A percentile compares a stretch with the other conserved stretches of the same genome.
Conservation (phyloP, 1,140 invertebrate genomes). For the Halyomorpha halys region DNA sequence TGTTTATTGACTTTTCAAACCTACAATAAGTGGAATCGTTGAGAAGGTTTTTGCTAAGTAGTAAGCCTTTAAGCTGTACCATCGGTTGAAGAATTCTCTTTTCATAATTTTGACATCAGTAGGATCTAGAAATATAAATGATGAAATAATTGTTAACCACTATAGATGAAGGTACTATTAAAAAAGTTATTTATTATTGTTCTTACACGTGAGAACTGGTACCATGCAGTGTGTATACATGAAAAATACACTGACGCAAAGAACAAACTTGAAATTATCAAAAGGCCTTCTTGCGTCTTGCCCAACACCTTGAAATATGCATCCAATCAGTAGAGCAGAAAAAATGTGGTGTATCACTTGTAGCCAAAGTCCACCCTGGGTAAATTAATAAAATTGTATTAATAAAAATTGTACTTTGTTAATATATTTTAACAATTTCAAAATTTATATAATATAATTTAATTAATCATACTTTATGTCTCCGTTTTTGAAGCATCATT, state of each 20-base stretch:
- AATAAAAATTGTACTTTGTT: not conserved
- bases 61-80: slow-evolving; percentile 66
- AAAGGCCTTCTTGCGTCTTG: slow-evolving; percentile 42
- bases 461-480: slow-evolving; percentile 36
- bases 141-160: too few species aligned
- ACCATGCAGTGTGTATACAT: slow-evolving; percentile 52
- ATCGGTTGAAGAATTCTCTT: slow-evolving; percentile 64
- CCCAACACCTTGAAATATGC: slow-evolving; percentile 45
- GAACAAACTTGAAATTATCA: slow-evolving; percentile 47
- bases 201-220: slow-evolving; percentile 48
- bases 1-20: slow-evolving; percentile 12
- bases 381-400: not conserved
- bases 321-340: slow-evolving; percentile 42
- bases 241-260: slow-evolving; percentile 47
- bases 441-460: not conserved
- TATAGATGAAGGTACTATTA: not conserved
- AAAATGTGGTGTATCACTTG: slow-evolving; percentile 45
- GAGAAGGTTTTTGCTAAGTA: slow-evolving; percentile 68
- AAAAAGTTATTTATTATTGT: not conserved
- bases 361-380: slow-evolving; percentile 42
- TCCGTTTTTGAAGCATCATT: slow-evolving; percentile 42
- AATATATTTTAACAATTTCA: not conserved
- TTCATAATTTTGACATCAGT: slow-evolving; percentile 54
- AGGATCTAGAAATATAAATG: slow-evolving; percentile 50
- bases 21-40: slow-evolving; percentile 49